Conservation (phyloP, 1,140 invertebrate species). For the Cardiocondyla obscurior region DNA sequence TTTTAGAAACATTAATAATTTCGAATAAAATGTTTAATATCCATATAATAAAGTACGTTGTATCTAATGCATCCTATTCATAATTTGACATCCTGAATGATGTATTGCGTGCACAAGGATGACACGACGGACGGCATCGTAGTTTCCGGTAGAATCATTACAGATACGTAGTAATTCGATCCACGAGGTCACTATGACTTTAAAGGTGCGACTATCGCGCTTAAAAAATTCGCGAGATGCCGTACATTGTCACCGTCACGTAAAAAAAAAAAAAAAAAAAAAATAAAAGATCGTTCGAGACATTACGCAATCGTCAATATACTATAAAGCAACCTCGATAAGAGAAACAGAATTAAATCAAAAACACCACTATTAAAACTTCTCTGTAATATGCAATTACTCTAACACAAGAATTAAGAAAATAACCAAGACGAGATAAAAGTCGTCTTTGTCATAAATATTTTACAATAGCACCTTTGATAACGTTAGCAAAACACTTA, state of each 20-base stretch:
- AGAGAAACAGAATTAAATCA: background rate
- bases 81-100: background rate
- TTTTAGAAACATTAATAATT: background rate
- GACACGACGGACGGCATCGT: conserved; percentile 50
- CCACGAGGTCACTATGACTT: conserved; percentile 23
- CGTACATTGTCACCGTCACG: background rate
- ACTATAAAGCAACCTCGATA: background rate
- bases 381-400: background rate
- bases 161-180: conserved; percentile 49
- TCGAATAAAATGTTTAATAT: background rate
- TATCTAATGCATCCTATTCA: background rate
- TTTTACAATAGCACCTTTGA: background rate
- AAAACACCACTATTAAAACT: background rate
- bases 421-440: background rate
- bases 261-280: too few relatives aligned
- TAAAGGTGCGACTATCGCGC: conserved; percentile 4
- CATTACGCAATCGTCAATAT: conserved; percentile 29
- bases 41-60: background rate
- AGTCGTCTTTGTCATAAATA: background rate
- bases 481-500: conserved; percentile 8
- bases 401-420: background rate
- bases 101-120: conserved; percentile 39
- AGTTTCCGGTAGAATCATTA: conserved; percentile 62
- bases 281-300: background rate
- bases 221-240: conserved; percentile 20